phyloP scores from a whole-genome alignment of 2,113 vertebrate species.

The Cygnus atratus region DNA sequence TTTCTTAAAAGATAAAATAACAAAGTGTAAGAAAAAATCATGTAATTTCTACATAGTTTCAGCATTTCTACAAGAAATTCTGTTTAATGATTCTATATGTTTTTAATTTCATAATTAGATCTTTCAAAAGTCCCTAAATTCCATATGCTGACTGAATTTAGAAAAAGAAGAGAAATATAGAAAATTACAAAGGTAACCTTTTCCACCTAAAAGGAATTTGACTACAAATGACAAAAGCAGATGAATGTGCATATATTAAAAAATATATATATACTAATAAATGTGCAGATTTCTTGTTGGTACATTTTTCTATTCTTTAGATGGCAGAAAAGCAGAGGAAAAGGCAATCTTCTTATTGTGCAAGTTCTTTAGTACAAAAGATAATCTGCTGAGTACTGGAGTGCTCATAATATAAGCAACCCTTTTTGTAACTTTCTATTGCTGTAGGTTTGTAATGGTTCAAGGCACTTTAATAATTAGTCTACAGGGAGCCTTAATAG shows the following conservation, averaged over 20 bases:
- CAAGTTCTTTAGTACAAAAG: conserved; percentile 52
- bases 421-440: conserved; percentile 71
- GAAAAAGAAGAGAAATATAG: not conserved
- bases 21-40: not conserved
- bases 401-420: conserved; percentile 68
- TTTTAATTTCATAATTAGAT: not conserved
- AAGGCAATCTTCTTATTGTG: conserved; percentile 62
- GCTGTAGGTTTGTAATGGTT: conserved; percentile 74
- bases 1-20: not conserved
- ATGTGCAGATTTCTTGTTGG: not conserved
- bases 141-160: not conserved
- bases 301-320: not conserved
- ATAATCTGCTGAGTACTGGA: conserved; percentile 68
- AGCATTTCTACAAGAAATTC: not conserved
- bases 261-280: not conserved
- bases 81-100: not conserved
- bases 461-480: conserved; percentile 81
- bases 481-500: conserved; percentile 78
- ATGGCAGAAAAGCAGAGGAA: conserved; percentile 37
- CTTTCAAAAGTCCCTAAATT: not conserved
- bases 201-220: not conserved
- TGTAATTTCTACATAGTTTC: not conserved
- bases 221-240: not conserved
- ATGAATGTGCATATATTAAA: not conserved
- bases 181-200: not conserved